These are phyloP conservation scores for Montipora capitata DNA, from an alignment of 92 coral and sea anemone species.

Conservation along the genomic window DNA sequence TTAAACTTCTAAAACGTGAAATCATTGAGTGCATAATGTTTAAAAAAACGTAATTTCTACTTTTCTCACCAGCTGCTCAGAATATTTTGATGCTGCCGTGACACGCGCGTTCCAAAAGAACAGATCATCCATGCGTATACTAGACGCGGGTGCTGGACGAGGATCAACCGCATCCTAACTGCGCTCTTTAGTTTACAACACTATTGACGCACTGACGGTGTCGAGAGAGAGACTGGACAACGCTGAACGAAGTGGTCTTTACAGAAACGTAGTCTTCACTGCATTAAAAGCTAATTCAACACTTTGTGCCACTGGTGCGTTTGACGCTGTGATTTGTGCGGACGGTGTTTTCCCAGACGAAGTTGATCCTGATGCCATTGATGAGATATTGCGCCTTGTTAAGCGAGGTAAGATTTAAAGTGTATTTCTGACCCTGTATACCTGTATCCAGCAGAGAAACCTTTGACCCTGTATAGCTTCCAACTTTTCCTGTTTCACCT, in stretches of 20 bases:
- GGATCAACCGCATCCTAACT: slow-evolving; percentile 46
- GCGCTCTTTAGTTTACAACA: slow-evolving; percentile 63
- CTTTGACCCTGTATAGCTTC: too few relatives aligned
- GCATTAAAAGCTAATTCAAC: slow-evolving; percentile 66
- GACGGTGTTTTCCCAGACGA: slow-evolving; percentile 58
- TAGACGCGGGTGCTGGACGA: slow-evolving; percentile 54
- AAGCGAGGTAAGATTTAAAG: slow-evolving; percentile 23
- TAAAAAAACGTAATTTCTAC: too few relatives aligned
- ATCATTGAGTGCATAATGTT: too few relatives aligned
- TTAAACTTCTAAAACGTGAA: too few relatives aligned
- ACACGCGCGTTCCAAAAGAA: slow-evolving; percentile 22
- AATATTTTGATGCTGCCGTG: slow-evolving; percentile 50
- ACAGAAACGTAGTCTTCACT: slow-evolving; percentile 50
- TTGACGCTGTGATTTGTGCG: slow-evolving; percentile 66
- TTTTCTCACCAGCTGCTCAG: slow-evolving; percentile 13
- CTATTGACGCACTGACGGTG: slow-evolving; percentile 65
- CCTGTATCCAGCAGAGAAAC: too few relatives aligned
- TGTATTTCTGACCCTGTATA: too few relatives aligned
- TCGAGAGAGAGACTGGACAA: slow-evolving; percentile 61
- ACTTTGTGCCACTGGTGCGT: slow-evolving; percentile 52
- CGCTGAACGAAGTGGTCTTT: slow-evolving; percentile 61
- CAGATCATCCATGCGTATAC: slow-evolving; percentile 42
- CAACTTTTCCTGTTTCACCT: too few relatives aligned
- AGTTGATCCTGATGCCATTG: slow-evolving; percentile 52
- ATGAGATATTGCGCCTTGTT: slow-evolving; percentile 55